These are phyloP conservation scores for Eilema sororculum DNA, from an alignment of 2,888 invertebrate genomes.

Conservation along the genomic window DNA sequence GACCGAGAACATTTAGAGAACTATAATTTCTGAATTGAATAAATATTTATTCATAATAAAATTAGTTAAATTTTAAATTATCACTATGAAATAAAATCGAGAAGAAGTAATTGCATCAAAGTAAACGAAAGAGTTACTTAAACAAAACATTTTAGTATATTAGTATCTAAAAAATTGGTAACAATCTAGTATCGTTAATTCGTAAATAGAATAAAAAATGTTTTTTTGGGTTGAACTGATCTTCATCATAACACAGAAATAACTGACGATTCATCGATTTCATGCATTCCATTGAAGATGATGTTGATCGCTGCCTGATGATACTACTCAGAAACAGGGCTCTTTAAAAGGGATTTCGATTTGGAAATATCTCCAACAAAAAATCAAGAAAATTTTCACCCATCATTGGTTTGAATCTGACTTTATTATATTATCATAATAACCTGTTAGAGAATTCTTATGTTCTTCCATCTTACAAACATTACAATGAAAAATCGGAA, in stretches of 20 bases:
- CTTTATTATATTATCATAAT: too few species aligned
- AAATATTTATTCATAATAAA: too few species aligned
- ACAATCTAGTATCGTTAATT: neutral
- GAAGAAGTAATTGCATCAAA: too few species aligned
- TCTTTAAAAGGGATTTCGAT: neutral
- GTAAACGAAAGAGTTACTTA: too few species aligned
- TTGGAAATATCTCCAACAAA: neutral
- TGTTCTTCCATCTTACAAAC: neutral
- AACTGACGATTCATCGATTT: neutral
- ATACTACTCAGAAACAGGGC: neutral
- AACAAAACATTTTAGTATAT: neutral
- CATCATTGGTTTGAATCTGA: too few species aligned
- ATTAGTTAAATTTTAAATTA: neutral
- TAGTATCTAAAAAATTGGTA: neutral
- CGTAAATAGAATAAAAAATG: neutral
- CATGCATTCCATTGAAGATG: neutral
- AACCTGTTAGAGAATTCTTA: neutral
- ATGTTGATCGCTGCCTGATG: neutral
- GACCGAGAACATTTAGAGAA: too few species aligned
- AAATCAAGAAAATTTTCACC: neutral
- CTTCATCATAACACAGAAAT: neutral
- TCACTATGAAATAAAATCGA: too few species aligned
- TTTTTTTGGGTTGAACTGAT: neutral
- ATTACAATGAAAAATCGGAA: neutral
- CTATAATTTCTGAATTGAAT: too few species aligned